A percentile compares a stretch with the other conserved stretches of the same genome.
These are phyloP conservation scores for Formica exsecta DNA, from an alignment of 1,140 invertebrate genomes.

Conservation along the genomic window DNA sequence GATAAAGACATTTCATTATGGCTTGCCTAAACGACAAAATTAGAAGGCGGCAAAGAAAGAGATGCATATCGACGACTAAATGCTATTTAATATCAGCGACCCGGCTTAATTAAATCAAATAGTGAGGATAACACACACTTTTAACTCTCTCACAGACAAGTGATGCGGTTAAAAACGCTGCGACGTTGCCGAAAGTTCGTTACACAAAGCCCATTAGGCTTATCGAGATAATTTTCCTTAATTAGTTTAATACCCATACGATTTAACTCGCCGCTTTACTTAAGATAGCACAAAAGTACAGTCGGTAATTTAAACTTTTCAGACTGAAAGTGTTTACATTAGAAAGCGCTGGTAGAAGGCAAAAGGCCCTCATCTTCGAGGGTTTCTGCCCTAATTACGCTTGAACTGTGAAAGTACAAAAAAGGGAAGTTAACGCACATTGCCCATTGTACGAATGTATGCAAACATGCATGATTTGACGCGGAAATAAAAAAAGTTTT, in stretches of 20 bases:
- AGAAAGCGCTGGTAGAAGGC: not conserved
- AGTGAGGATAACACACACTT: not conserved
- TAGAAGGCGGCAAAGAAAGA: constrained; percentile 23
- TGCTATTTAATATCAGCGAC: constrained; percentile 29
- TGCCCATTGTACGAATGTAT: not conserved
- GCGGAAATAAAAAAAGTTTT: constrained; percentile 20
- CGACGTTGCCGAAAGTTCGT: constrained; percentile 20
- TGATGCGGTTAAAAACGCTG: constrained; percentile 16
- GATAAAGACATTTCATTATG: constrained; percentile 21
- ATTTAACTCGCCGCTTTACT: constrained; percentile 45
- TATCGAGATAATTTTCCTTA: constrained; percentile 53
- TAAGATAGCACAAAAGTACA: constrained; percentile 53
- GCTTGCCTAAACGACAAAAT: constrained; percentile 47
- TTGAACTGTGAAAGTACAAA: not conserved
- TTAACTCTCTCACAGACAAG: not conserved
- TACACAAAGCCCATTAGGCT: constrained; percentile 38
- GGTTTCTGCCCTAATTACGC: not conserved
- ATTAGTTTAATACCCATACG: constrained; percentile 47
- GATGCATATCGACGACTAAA: constrained; percentile 30
- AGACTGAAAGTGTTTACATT: constrained; percentile 51
- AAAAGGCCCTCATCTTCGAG: not conserved
- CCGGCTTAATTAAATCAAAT: constrained; percentile 49
- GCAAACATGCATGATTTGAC: constrained; percentile 2
- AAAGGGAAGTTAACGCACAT: not conserved
- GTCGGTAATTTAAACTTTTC: constrained; percentile 57